Conservation (phyloP, 2,888 invertebrate species). For the Ectemnius lituratus region DNA sequence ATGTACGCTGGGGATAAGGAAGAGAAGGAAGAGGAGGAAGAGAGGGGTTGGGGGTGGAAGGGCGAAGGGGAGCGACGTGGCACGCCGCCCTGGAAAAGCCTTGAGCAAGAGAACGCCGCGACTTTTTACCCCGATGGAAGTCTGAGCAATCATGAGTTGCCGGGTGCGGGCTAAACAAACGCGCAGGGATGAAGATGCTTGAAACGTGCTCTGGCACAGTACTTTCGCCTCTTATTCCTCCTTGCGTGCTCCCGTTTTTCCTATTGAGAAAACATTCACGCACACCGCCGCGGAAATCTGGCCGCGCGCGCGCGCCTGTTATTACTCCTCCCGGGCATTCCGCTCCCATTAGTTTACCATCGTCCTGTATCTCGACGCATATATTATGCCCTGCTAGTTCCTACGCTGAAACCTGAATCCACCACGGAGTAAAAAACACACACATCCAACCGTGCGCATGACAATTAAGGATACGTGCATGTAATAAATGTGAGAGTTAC, state of each 20-base stretch:
- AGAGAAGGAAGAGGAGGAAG: slow-evolving; percentile 21
- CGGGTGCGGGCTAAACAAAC: slow-evolving; percentile 66
- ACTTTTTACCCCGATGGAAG: slow-evolving; percentile 36
- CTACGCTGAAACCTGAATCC: background rate
- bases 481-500: too few relatives aligned
- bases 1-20: background rate
- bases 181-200: slow-evolving; percentile 51
- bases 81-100: slow-evolving; percentile 29
- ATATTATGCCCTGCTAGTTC: too few relatives aligned
- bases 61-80: slow-evolving; percentile 21
- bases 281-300: slow-evolving; percentile 8
- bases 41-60: slow-evolving; percentile 4
- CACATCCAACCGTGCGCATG: too few relatives aligned
- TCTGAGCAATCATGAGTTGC: slow-evolving; percentile 62
- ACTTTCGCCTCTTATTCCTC: slow-evolving; percentile 16
- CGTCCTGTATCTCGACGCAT: background rate
- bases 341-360: slow-evolving; percentile 11
- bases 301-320: background rate
- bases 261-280: slow-evolving; percentile 28
- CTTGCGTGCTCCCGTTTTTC: slow-evolving; percentile 2
- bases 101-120: slow-evolving; percentile 27
- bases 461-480: too few relatives aligned
- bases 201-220: slow-evolving; percentile 38
- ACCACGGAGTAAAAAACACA: background rate
- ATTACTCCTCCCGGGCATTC: slow-evolving; percentile 1